Base-by-base conservation (phyloP, 2,113 vertebrate species). In the Gambusia affinis region DNA sequence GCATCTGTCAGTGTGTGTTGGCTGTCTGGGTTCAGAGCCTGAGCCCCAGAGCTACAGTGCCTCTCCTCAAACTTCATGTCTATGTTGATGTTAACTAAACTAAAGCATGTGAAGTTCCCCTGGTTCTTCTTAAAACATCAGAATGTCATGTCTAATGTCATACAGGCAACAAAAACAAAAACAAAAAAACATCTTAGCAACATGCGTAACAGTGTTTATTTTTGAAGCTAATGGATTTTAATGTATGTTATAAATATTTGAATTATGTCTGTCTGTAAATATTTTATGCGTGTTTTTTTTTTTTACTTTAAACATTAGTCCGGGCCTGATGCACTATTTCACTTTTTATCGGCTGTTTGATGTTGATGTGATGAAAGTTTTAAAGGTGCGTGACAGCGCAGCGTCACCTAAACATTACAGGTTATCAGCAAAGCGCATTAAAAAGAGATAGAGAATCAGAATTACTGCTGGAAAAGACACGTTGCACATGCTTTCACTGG, bases 161-260 rank as follows among this genome's bases (percentile, higher is more conserved):
- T 78, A 86, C 85, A 88, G 90, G 92, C 73, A 79, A 84, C 83
- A 31, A 54, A 86, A 80, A 87, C 35, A 37, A 35, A 35, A 35
- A 92, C 72, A 79, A 31, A 54, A 85, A 37, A 80, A 87, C 44
- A 66, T 82, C 84, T 82, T 82, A 88, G 79, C 74, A 37, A 80
- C 69, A 70, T 60, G 73, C 65, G 74, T 77, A 89, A 80, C 75
- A 84, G 86, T 88, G 88, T 92, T 93, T 92, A 88, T 76, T 93
- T 94, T 91, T 83, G 73, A 94, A 85, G 86, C 88, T 91, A 94
- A 94, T 94, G 93, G 92, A 80, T 93, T 94, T 95, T 95, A 95
- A 95, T 95, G 93, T 93, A 92, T 92, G 89, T 92, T 92, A 92
- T 94, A 93, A 94, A 94, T 94, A 93, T 93, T 90, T 95, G 79